Evolutionary conservation across 2,113 vertebrate species (phyloP), one percentile per base, ranked within the genome.

Genomic region (Oenanthe oenanthe): DNA sequence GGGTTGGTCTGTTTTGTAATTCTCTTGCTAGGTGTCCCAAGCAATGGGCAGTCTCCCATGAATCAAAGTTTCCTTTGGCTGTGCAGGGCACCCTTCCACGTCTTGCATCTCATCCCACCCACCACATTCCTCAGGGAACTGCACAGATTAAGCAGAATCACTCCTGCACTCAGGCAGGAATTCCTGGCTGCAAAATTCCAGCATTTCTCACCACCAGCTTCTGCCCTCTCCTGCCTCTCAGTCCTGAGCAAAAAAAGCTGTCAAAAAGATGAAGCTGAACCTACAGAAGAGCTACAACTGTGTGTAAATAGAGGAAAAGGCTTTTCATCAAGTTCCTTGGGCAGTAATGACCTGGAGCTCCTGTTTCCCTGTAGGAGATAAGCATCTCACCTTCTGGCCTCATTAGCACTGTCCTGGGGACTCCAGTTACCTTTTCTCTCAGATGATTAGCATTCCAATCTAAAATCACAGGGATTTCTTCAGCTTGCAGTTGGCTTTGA

Each of bases 141-240:
- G 40, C n/a, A 15, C 0, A 40, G 26, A 31, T 57, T 28, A 77
- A 61, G 24, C 36, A 36, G 81, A 71, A 31, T 43, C 14, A 13
- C 24, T 54, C 19, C 57, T 5, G 6, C 17, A 6, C 17, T 38
- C 62, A 19, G 50, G 45, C n/a, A 75, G 67, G 22, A 72, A 9
- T 48, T 45, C 20, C n/a, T 36, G 56, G 42, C 28, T 82, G 21
- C n/a, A n/a, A n/a, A n/a, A n/a, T n/a, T n/a, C n/a, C 16, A 53
- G 21, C 73, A 34, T 82, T 78, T 91, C 31, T 34, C 12, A 75
- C 21, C 14, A n/a, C 36, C 36, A 20, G 12, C 31, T 36, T 9
- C n/a, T 18, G 9, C 71, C 1, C 3, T 6, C 43, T 67, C 0
- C 0, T 29, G 42, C 17, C 24, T 66, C 47, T 71, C 51, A 54